A percentile compares a stretch with the other conserved stretches of the same genome.
Evolutionary conservation across 1,140 invertebrate genomes (phyloP).

Genomic region (Drosophila elegans): DNA sequence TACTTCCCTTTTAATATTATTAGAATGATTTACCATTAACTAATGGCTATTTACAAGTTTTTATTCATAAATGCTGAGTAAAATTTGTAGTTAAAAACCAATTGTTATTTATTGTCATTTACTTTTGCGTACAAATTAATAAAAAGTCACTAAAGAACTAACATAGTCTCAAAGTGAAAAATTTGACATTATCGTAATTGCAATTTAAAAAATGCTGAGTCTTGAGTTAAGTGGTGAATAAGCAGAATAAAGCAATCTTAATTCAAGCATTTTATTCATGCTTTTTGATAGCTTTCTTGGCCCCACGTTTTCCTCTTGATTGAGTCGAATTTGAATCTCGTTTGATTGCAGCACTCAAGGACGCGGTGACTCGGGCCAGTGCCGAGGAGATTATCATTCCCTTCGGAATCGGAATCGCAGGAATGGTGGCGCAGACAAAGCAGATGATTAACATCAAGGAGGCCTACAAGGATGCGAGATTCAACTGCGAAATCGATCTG

Average conservation of each 20-base stretch:
- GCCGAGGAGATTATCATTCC: conserved; percentile 94
- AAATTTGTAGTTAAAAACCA: no score
- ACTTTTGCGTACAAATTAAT: no score
- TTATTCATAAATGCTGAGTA: no score
- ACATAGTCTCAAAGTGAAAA: no score
- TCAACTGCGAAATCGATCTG: conserved; percentile 96
- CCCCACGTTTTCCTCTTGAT: conserved; percentile 9
- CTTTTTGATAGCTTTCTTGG: conserved; percentile 4
- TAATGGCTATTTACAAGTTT: no score
- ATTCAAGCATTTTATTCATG: conserved; percentile 15
- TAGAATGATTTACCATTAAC: no score
- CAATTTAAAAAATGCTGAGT: no score
- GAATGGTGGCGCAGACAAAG: conserved; percentile 94
- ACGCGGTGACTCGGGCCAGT: conserved; percentile 89
- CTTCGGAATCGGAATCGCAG: conserved; percentile 96
- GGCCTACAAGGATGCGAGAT: conserved; percentile 93
- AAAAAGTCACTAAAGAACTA: no score
- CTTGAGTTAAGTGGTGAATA: background rate
- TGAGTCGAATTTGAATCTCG: conserved; percentile 22
- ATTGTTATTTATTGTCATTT: no score
- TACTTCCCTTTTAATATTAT: no score
- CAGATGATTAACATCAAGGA: conserved; percentile 95
- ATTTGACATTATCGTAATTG: background rate
- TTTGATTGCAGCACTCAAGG: conserved; percentile 88
- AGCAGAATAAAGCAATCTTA: background rate